Percentiles rank a stretch among this genome's conserved stretches.
phyloP scores from a whole-genome alignment of 2,797 vertebrate species.

The Sebastes iracundus region DNA sequence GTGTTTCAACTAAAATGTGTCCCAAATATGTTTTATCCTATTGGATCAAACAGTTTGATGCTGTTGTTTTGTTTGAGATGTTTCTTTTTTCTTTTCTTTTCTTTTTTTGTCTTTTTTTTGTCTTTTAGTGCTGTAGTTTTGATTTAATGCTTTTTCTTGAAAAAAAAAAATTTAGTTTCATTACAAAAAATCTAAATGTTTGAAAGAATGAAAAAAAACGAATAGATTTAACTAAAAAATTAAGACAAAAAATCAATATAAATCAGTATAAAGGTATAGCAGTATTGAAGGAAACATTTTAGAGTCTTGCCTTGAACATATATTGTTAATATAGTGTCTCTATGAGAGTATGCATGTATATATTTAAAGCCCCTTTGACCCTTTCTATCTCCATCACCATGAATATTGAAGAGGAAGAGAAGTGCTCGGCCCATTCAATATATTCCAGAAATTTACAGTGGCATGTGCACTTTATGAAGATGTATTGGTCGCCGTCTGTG shows the following conservation, averaged over 20 bases:
- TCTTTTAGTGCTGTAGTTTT: no score
- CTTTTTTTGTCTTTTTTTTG: no score
- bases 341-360: background rate
- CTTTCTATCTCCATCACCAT: conserved; percentile 42
- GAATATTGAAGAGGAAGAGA: conserved; percentile 50
- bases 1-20: background rate
- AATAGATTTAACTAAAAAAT: background rate
- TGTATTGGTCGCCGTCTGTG: conserved; percentile 35
- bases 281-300: conserved; percentile 9
- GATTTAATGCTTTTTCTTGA: no score
- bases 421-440: conserved; percentile 54
- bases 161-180: background rate
- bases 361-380: conserved; percentile 6
- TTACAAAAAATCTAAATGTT: background rate
- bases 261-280: background rate
- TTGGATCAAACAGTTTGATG: background rate
- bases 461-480: conserved; percentile 67
- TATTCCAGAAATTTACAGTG: conserved; percentile 55
- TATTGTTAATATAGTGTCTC: background rate
- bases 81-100: no score
- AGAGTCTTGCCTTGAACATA: background rate
- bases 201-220: background rate
- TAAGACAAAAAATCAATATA: background rate
- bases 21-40: background rate
- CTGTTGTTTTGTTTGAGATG: background rate